Conservation (phyloP, 1,140 invertebrate genomes). For the Oreohelix idahoensis region DNA sequence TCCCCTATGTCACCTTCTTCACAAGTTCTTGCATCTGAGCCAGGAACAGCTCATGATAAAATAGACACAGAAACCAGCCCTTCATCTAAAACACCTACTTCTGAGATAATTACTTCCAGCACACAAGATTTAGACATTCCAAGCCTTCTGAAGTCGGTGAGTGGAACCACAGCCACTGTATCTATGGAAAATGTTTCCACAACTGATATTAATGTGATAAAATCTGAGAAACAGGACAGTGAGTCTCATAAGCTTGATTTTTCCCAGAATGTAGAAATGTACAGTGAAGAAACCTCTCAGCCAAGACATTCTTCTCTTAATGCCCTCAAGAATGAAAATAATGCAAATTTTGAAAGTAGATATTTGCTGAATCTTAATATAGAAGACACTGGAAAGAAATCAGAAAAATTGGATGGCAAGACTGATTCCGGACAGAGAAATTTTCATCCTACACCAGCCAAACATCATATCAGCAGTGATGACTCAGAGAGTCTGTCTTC, state of each 20-base stretch:
- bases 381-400: neutral
- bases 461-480: neutral
- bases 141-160: neutral
- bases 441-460: neutral
- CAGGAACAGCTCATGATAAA: neutral
- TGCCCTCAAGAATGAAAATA: neutral
- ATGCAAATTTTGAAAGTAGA: neutral
- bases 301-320: neutral
- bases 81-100: neutral
- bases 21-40: neutral
- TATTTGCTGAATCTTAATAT: neutral
- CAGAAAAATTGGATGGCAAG: neutral
- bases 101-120: neutral
- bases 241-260: neutral
- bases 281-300: neutral
- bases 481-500: neutral
- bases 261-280: neutral
- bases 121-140: neutral
- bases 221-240: neutral
- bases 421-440: neutral
- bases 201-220: neutral
- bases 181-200: neutral
- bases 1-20: neutral
- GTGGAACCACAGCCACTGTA: neutral
- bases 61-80: neutral